Conservation (phyloP, 1,140 invertebrate species). For the Macrosteles quadrilineatus region DNA sequence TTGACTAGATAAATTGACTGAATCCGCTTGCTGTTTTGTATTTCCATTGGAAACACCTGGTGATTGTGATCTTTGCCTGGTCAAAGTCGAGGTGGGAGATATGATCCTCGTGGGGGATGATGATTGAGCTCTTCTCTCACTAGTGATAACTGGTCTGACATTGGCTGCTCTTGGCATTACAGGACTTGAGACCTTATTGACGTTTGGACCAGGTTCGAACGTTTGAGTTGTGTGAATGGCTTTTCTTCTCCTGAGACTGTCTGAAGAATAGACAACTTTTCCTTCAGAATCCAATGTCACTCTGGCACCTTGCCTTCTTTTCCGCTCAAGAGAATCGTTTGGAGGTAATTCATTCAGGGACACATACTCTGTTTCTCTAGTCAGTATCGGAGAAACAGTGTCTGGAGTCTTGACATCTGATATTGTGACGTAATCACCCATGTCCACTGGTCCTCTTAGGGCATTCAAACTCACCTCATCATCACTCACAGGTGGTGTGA, state of each 20-base stretch:
- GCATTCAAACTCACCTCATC: slow-evolving; percentile 62
- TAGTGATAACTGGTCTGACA: slow-evolving; percentile 41
- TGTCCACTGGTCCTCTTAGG: slow-evolving; percentile 47
- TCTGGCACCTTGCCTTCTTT: slow-evolving; percentile 66
- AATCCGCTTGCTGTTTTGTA: neutral
- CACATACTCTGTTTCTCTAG: slow-evolving; percentile 69
- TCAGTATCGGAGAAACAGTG: slow-evolving; percentile 53
- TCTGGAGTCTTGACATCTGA: slow-evolving; percentile 75
- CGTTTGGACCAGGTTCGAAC: slow-evolving; percentile 65
- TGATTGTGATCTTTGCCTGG: slow-evolving; percentile 9
- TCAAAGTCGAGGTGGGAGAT: slow-evolving; percentile 17
- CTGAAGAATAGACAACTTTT: slow-evolving; percentile 86
- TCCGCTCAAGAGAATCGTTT: slow-evolving; percentile 44
- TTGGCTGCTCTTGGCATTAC: slow-evolving; percentile 39
- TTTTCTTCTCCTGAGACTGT: slow-evolving; percentile 79
- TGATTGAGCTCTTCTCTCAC: slow-evolving; percentile 18
- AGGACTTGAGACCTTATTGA: slow-evolving; percentile 41
- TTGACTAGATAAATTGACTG: slow-evolving; percentile 12
- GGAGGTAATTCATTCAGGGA: slow-evolving; percentile 70
- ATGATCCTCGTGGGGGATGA: slow-evolving; percentile 23
- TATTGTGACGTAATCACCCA: slow-evolving; percentile 82
- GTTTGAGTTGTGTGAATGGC: slow-evolving; percentile 79
- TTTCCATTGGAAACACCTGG: slow-evolving; percentile 18
- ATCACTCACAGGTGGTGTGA: slow-evolving; percentile 83
- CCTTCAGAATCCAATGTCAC: slow-evolving; percentile 86